A percentile compares a stretch with the other conserved stretches of the same genome.
Evolutionary conservation across 2,113 vertebrate genomes (phyloP).

Genomic region (Sylvilagus bachmani): DNA sequence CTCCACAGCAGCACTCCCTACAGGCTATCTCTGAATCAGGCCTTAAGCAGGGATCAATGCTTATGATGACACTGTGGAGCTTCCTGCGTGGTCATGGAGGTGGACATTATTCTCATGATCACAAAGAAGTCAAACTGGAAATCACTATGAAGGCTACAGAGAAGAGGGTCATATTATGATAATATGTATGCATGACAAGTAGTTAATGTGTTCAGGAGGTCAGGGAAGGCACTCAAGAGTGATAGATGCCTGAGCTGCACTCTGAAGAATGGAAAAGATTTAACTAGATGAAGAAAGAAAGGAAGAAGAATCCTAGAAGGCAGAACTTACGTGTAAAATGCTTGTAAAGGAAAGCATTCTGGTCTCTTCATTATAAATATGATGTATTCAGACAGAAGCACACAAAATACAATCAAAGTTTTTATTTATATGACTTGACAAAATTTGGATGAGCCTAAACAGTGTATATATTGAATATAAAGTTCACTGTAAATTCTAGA

Average conservation of each 20-base stretch:
- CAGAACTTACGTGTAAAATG: background rate
- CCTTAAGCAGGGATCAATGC: background rate
- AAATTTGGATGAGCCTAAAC: background rate
- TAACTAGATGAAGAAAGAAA: slow-evolving; percentile 39
- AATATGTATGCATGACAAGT: background rate
- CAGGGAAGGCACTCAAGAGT: background rate
- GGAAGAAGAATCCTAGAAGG: background rate
- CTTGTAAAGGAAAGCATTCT: background rate
- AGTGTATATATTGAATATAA: background rate
- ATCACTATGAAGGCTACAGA: background rate
- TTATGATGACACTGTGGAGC: background rate
- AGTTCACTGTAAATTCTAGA: slow-evolving; percentile 41
- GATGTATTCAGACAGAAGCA: background rate
- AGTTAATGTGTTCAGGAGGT: background rate
- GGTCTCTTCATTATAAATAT: background rate
- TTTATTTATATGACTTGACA: slow-evolving; percentile 40
- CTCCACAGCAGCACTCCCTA: background rate
- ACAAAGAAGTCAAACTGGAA: slow-evolving; percentile 5
- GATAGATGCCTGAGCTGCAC: background rate
- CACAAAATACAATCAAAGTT: slow-evolving; percentile 11
- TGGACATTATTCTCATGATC: background rate
- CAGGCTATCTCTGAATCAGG: background rate
- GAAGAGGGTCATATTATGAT: background rate
- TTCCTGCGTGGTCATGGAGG: background rate
- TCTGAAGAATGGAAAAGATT: background rate